A percentile compares a stretch with the other conserved stretches of the same genome.
Conservation (phyloP, 2,113 vertebrate genomes). For the Conger conger region DNA sequence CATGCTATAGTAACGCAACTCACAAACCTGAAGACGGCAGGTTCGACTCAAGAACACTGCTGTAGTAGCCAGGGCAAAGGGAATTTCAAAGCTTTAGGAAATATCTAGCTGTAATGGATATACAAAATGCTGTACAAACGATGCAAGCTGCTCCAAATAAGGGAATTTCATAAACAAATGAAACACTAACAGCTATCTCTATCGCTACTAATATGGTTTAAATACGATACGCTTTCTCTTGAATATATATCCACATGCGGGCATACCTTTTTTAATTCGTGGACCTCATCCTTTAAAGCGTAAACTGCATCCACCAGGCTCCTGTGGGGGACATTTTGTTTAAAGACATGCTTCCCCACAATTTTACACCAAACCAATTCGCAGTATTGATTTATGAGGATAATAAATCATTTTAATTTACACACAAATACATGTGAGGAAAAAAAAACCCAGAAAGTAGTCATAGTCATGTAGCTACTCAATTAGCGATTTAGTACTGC, state of each 20-base stretch:
- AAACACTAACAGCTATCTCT: not conserved
- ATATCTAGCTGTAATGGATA: too few species aligned
- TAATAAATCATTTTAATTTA: not conserved
- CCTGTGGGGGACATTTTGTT: constrained; percentile 60
- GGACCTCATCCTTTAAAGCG: constrained; percentile 96
- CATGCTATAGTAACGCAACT: too few species aligned
- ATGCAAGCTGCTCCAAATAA: not conserved
- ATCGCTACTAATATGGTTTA: not conserved
- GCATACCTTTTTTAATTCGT: constrained; percentile 92
- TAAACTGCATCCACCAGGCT: constrained; percentile 98
- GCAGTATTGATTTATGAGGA: not conserved
- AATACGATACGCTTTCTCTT: not conserved
- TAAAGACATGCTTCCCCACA: not conserved
- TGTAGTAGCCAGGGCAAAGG: too few species aligned
- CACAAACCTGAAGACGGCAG: too few species aligned
- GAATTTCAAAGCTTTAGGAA: too few species aligned
- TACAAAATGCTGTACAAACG: not conserved
- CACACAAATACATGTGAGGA: too few species aligned
- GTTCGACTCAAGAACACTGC: too few species aligned
- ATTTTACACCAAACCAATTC: not conserved
- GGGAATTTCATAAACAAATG: not conserved
- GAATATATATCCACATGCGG: too few species aligned
- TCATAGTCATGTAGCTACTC: too few species aligned
- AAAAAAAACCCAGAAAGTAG: not conserved
- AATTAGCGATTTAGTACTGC: too few species aligned